These are phyloP conservation scores for Conus betulinus DNA, from an alignment of 1,140 invertebrate genomes.

Conservation along the genomic window DNA sequence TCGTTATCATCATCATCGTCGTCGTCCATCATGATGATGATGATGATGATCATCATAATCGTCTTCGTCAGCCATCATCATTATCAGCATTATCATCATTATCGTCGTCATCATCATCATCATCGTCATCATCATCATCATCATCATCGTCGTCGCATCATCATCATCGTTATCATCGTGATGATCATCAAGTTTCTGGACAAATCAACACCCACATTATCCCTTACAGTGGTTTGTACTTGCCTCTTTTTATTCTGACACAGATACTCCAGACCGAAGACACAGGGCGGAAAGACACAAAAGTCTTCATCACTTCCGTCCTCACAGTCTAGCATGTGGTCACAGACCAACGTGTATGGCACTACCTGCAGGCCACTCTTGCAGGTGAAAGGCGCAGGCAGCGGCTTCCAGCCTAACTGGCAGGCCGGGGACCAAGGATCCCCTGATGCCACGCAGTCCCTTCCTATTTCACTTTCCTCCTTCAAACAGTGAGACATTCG, in stretches of 20 bases:
- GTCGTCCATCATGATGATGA: too few species aligned
- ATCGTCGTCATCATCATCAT: too few species aligned
- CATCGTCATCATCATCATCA: too few species aligned
- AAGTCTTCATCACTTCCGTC: background rate
- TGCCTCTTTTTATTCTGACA: background rate
- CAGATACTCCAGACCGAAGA: background rate
- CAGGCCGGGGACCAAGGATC: background rate
- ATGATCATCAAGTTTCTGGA: too few species aligned
- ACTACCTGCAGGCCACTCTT: background rate
- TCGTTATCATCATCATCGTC: too few species aligned
- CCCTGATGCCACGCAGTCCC: background rate
- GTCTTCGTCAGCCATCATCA: too few species aligned
- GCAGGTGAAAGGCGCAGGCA: background rate
- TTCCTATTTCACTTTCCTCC: background rate
- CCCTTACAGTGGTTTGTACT: background rate
- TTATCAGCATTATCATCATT: too few species aligned
- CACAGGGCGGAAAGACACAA: background rate
- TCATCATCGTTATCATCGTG: too few species aligned
- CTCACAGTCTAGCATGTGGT: background rate
- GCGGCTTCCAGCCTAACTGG: too few species aligned
- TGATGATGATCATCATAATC: too few species aligned
- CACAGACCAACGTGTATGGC: background rate
- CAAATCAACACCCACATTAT: too few species aligned
- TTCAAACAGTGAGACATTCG: background rate
- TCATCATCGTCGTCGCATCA: too few species aligned